phyloP scores from a whole-genome alignment of 2,888 invertebrate genomes.

The Sericinus montela region DNA sequence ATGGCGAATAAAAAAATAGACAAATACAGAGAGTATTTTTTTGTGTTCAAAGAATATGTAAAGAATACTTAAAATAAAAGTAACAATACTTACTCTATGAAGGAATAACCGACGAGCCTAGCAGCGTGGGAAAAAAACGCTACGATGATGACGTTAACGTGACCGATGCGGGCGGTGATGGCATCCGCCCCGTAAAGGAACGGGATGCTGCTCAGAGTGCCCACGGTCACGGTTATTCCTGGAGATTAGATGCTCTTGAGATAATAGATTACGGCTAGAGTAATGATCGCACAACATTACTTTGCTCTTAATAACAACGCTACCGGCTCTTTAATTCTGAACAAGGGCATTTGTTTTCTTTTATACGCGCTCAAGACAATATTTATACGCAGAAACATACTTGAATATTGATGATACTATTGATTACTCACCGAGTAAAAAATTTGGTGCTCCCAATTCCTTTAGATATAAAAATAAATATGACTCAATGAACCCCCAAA shows the following conservation, averaged over 20 bases:
- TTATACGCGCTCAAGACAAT: no score
- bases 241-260: conserved; percentile 34
- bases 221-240: conserved; percentile 91
- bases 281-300: conserved; percentile 19
- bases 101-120: conserved; percentile 89
- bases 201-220: conserved; percentile 90
- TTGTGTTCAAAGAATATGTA: no score
- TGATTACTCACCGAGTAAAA: conserved; percentile 82
- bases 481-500: conserved; percentile 94
- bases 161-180: conserved; percentile 89
- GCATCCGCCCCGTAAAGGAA: conserved; percentile 91
- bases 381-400: no score
- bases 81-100: conserved; percentile 84
- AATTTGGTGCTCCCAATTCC: conserved; percentile 90
- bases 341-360: no score
- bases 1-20: no score
- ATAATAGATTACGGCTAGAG: conserved; percentile 19
- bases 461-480: conserved; percentile 92
- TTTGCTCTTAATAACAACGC: conserved; percentile 5
- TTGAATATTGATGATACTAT: no score
- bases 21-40: neutral
- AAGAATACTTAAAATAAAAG: conserved; percentile 10
- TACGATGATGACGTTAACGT: conserved; percentile 90
- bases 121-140: conserved; percentile 92
- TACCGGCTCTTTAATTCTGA: neutral